Evolutionary conservation across 2,888 invertebrate species (phyloP), one percentile per base, ranked within the genome.

Genomic region (Philopedon plagiatum): DNA sequence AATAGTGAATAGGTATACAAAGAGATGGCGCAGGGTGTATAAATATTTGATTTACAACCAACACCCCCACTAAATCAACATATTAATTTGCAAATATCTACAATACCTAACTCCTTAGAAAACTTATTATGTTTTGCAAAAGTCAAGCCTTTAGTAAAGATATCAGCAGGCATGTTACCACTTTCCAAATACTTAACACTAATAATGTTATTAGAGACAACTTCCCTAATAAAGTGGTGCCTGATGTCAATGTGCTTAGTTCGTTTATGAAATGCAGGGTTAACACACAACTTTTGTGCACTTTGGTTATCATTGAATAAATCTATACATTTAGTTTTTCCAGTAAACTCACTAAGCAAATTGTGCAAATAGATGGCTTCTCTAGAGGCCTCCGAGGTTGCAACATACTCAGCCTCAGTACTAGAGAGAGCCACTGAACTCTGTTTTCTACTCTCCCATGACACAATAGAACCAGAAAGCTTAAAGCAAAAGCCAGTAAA

Each of bases 381-480:
- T 39, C 34, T 67, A 18, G 60, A 18, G 18, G 62, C 62, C 21
- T 69, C 62, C 11, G 51, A 41, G 1, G 61, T 51, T 0, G 37
- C 73, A 0, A 71, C 60, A 41, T 71, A 71, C 23, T 67, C 62
- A 62, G 60, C 58, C 21, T 67, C 67, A 11, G 63, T 68, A 9
- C 54, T 54, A 37, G n/a, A 63, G 3, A 72, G 39, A 21, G 67
- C 67, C 13, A 67, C 49, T 11, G 67, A 62, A 15, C 56, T 56
- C 56, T 72, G 72, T 13, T 67, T 72, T 57, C 19, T 21, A 61
- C 67, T 21, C 26, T 67, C 56, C 67, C 62, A 72, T 0, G 62
- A 61, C 21, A 67, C 44, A n/a, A 60, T 13, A 8, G 51, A 60
- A 9, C 57, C 63, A 8, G 56, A 39, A 29, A 68, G 39, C 15